Conservation (phyloP, 2,113 vertebrate species). For the Seriola rivoliana region DNA sequence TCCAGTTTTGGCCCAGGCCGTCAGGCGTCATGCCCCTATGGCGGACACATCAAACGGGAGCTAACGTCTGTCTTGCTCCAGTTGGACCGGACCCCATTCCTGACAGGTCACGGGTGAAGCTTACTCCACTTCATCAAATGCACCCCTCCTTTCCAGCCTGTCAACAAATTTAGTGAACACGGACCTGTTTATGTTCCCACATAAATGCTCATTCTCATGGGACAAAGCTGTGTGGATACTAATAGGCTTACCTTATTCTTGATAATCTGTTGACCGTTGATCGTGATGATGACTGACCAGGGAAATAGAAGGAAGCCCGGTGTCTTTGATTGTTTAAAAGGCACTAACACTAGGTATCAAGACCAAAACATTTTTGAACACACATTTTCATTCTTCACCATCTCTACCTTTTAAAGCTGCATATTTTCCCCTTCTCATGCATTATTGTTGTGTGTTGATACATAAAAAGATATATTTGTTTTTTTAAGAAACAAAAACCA, state of each 20-base stretch:
- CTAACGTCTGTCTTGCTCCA: constrained; percentile 4
- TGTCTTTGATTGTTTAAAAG: constrained; percentile 46
- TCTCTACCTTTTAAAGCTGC: too few relatives aligned
- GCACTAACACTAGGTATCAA: background rate
- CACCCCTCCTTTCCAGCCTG: constrained; percentile 60
- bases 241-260: constrained; percentile 24
- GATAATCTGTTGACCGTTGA: constrained; percentile 39
- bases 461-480: too few relatives aligned
- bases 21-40: constrained; percentile 25
- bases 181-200: constrained; percentile 51
- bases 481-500: too few relatives aligned
- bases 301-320: constrained; percentile 29
- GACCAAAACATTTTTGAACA: background rate
- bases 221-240: constrained; percentile 31
- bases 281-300: constrained; percentile 44
- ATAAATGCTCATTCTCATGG: constrained; percentile 40
- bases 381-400: background rate
- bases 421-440: too few relatives aligned
- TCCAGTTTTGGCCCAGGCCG: constrained; percentile 49
- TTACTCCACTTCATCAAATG: constrained; percentile 57
- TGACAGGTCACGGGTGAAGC: constrained; percentile 61
- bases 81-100: constrained; percentile 51
- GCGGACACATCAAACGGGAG: constrained; percentile 60
- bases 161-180: constrained; percentile 55
- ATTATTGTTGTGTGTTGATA: too few relatives aligned